Base-by-base conservation (phyloP, 2,888 invertebrate species). In the Protonemura montana region DNA sequence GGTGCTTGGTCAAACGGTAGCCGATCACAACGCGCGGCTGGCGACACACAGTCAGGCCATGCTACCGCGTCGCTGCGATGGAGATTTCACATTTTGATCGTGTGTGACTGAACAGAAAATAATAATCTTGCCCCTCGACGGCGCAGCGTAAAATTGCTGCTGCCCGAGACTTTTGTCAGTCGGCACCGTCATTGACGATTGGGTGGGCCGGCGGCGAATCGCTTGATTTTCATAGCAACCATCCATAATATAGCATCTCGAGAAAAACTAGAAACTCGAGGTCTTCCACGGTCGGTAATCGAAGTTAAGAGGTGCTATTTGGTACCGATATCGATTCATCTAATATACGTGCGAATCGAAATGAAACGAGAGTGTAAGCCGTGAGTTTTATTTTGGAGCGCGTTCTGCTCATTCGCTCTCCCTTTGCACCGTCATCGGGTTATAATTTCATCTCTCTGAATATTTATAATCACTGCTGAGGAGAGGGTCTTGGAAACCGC, bases 241-340 rank as follows among this genome's bases (percentile, higher is more conserved):
- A 35, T 35, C 35, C 35, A 35, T 6, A 35, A 10, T 35, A 35
- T 35, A 59, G 21, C 16, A 59, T 59, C 59, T 59, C 59, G n/a
- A 5, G 30, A 30, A 81, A 81, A 81, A 81, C 28, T n/a, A 81
- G 78, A 26, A 30, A 29, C 30, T 29, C 81, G 81, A 81, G 81
- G 81, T 81, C 81, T 81, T 27, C 81, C 30, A 81, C 81, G 81
- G 81, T 81, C 21, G 5, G 27, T 81, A 81, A 81, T 81, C 28
- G 81, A 81, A 81, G 81, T 81, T 81, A 81, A 81, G 81, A 81
- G 81, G 81, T 81, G 81, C 81, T 81, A 30, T 81, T 81, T 28
- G 81, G 30, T 21, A 30, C 81, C 81, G 28, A 81, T 81, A 81
- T 81, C 81, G 81, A 81, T 30, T 78, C 30, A 81, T 59, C 59